Evolutionary conservation across 2,113 vertebrate species (phyloP), one percentile per base, ranked within the genome.

Genomic region (Psammodynastes pulverulentus): DNA sequence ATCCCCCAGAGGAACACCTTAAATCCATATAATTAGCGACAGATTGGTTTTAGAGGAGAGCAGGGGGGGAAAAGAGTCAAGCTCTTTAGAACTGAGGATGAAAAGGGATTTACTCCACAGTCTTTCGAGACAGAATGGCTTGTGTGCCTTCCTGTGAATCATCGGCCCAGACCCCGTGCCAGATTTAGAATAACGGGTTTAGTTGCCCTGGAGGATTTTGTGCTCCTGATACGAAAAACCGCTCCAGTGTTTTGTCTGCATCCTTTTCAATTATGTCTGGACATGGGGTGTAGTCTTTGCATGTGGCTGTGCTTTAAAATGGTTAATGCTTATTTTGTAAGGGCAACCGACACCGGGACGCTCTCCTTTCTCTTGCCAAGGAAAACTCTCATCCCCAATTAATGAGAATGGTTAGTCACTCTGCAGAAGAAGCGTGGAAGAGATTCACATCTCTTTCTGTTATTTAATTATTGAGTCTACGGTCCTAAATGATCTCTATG

Each of bases 341-440:
- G 26, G 21, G 34, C 24, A 46, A 24, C 84, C 84, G 86, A 3
- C 86, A 3, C 29, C 10, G 29, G 43, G 56, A 72, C 26, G 21
- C 3, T 13, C 15, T 52, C 5, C 34, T 17, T 88, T 89, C n/a
- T 43, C 67, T 54, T 58, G 72, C 29, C 29, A 85, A 92, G 12
- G 15, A 79, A 0, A 10, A 0, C 43, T 3, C n/a, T 0, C 85
- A 7, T 54, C 62, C 51, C 1, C 0, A 9, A 0, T 7, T 0
- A 0, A 54, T 5, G 2, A 84, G 93, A 84, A 46, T 9, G 58
- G 9, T 21, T 8, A 29, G 23, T 45, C 46, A 54, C 29, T 23
- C 87, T 56, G 87, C 91, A 89, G 13, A 62, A 89, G 21, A 56
- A 91, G 7, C 23, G 43, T 49, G 72, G 52, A 93, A 9, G 23